Base-by-base conservation (phyloP, 2,113 vertebrate species). In the Scalopus aquaticus region DNA sequence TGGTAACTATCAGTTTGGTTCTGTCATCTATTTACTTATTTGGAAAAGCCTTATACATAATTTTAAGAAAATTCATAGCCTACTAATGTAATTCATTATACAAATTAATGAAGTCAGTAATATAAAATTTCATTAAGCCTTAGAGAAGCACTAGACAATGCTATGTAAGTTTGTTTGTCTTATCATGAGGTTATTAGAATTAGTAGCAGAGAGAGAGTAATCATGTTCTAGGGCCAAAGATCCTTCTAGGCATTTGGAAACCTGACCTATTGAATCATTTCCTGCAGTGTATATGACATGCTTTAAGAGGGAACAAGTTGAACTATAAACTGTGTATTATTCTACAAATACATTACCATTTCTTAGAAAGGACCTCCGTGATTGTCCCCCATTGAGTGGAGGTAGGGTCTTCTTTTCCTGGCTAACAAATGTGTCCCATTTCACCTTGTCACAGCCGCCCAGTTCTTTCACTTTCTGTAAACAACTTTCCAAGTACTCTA, bases 341-440 rank as follows among this genome's bases (percentile, higher is more conserved):
- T 58, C 87, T 39, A 89, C 32, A 35, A 84, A 85, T 74, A 97
- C 97, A 95, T 99, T 99, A 99, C 99, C 99, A 84, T 99, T 99
- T 97, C 99, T 99, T 98, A 99, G 98, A 98, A 99, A 99, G 46
- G 99, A 99, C 95, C 99, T 98, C 70, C 99, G 98, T 32, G 99
- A 98, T 58, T 99, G 99, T 74, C 99, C 99, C 64, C 99, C 99
- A 6, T 99, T 99, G 87, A 99, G 99, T 0, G 99, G 99, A 20
- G 99, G 99, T 22, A 99, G 97, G 1, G 98, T 98, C 97, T 99
- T 99, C 98, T 99, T 99, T 97, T 99, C 99, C 96, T 99, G 99
- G 84, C 99, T 99, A 93, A 99, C 99, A 85, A 99, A 99, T 24
- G 99, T 99, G 91, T 99, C 99, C 99, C 99, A 99, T 81, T 99